Conservation (phyloP, 2,888 invertebrate genomes). For the Rhagophthalmus giganteus region DNA sequence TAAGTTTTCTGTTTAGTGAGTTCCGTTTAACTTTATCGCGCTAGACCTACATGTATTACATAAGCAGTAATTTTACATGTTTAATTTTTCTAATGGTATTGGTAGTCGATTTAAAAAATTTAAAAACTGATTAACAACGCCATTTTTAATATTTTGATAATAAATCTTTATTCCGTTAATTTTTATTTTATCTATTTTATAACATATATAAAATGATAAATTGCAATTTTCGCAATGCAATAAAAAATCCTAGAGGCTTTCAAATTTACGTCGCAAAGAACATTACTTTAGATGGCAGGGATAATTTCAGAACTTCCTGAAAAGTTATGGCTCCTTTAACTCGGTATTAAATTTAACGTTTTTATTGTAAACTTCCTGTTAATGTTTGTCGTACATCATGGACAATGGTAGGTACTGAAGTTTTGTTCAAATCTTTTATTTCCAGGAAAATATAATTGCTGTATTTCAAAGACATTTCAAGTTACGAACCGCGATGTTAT, state of each 20-base stretch:
- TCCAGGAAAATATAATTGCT: slow-evolving; percentile 18
- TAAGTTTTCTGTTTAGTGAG: too few relatives aligned
- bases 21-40: too few relatives aligned
- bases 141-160: too few relatives aligned
- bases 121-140: too few relatives aligned
- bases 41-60: too few relatives aligned
- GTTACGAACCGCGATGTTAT: slow-evolving; percentile 11
- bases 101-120: too few relatives aligned
- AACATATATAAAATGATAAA: not conserved
- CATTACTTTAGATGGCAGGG: slow-evolving; percentile 20
- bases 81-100: too few relatives aligned
- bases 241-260: slow-evolving; percentile 1
- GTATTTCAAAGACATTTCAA: slow-evolving; percentile 2
- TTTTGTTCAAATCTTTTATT: slow-evolving; percentile 21
- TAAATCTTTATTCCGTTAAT: too few relatives aligned
- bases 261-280: slow-evolving; percentile 13
- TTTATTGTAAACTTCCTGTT: slow-evolving; percentile 29
- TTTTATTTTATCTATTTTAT: too few relatives aligned
- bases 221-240: slow-evolving; percentile 2
- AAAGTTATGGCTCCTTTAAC: slow-evolving; percentile 27
- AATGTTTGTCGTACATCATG: slow-evolving; percentile 28
- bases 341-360: slow-evolving; percentile 26
- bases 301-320: slow-evolving; percentile 25
- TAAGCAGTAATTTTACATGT: too few relatives aligned
- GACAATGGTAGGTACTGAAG: slow-evolving; percentile 15